Conservation (phyloP, 2,888 invertebrate genomes). For the Tuberolachnus salignus region DNA sequence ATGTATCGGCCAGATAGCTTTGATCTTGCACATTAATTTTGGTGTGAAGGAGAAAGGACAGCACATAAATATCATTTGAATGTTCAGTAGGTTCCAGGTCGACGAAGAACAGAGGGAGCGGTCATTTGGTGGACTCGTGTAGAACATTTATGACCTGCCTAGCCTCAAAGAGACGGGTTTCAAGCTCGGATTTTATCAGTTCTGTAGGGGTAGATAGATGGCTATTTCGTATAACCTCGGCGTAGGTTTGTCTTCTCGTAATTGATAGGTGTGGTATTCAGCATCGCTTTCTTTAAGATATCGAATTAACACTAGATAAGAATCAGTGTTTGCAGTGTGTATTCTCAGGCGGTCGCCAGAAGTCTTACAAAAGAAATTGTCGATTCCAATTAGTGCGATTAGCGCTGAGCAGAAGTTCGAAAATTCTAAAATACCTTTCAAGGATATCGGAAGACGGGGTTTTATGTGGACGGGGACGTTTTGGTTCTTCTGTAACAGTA, state of each 20-base stretch:
- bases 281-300: background rate
- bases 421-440: background rate
- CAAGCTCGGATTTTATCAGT: background rate
- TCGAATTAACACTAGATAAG: background rate
- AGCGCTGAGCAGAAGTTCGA: background rate
- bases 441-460: background rate
- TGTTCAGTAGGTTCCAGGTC: background rate
- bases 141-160: conserved; percentile 2
- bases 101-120: conserved; percentile 3
- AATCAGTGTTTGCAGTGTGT: background rate
- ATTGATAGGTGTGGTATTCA: background rate
- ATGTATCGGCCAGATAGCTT: too few relatives aligned
- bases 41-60: too few relatives aligned
- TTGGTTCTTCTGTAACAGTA: background rate
- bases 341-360: background rate
- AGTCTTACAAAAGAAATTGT: background rate
- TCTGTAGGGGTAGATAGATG: background rate
- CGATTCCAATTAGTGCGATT: background rate
- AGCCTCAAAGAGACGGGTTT: background rate
- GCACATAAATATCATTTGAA: background rate
- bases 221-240: background rate
- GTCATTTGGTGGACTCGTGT: background rate
- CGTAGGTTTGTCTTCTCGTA: background rate
- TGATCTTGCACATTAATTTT: too few relatives aligned
- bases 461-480: background rate